Base-by-base conservation (phyloP, 1,140 invertebrate species). In the Drosophila saltans region DNA sequence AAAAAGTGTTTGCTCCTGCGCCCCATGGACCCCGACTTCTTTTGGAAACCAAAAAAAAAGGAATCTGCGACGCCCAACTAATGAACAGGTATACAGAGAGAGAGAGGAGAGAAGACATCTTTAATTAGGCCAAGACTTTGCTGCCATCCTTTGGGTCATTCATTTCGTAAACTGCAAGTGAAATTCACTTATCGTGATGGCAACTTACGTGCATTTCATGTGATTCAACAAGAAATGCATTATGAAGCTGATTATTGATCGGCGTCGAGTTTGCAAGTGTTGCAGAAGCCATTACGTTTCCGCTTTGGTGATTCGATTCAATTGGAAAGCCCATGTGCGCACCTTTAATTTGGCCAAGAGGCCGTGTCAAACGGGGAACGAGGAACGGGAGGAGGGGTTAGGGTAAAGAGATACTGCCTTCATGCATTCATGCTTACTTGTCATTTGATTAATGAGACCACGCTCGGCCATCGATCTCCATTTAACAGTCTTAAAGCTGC, bases 381-480 rank as follows among this genome's bases (percentile, higher is more conserved):
- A 41, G 1, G 40, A 10, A 10, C 2, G 10, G 10, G 40, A 10
- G 40, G 40, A 41, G 10, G 40, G 8, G 40, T 10, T 9, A 10
- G 7, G 3, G 40, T 30, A 30, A 30, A 8, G 16, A 10, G 45
- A 52, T 52, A 52, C 45, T 52, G 45, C 45, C 21, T 52, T 52
- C 45, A 52, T 43, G 43, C 43, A 33, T 11, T 41, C 43, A 48
- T 74, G 81, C 81, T 79, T 79, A 84, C 81, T 81, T 90, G 85
- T 90, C 90, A 86, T 84, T 91, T 91, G 90, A 91, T 91, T 91
- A 91, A 91, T 91, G 90, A 91, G 90, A 86, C 90, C 90, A 91
- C 82, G 85, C 78, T 91, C 78, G 75, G 72, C 82, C 84, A 91
- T 91, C 85, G 90, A 91, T 91, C 90, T 91, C 90, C 90, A 91